phyloP scores from a whole-genome alignment of 1,140 invertebrate genomes.

The Brachionus rubens region DNA sequence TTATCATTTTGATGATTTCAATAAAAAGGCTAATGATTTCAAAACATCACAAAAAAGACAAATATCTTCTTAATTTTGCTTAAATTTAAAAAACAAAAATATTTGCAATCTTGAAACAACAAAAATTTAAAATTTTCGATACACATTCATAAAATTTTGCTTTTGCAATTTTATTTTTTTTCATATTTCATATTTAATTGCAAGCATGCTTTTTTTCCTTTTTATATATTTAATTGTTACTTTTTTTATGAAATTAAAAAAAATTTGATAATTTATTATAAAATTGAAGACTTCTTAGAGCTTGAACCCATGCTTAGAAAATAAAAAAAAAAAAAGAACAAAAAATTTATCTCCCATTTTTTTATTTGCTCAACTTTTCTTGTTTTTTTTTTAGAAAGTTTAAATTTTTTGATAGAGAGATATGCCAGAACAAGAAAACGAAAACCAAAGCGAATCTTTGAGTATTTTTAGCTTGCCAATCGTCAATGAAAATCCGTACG shows the following conservation, averaged over 20 bases:
- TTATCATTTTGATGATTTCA: too few species aligned
- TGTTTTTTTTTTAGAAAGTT: not conserved
- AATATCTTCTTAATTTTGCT: too few species aligned
- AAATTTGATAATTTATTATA: slow-evolving; percentile 21
- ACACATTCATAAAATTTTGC: too few species aligned
- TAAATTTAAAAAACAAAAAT: too few species aligned
- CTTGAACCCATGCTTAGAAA: not conserved
- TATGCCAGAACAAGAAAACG: slow-evolving; percentile 14
- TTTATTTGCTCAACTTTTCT: not conserved
- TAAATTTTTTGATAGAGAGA: too few species aligned
- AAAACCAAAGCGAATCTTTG: slow-evolving; percentile 2
- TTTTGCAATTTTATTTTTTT: too few species aligned
- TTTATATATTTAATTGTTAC: not conserved
- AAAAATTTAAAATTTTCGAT: too few species aligned
- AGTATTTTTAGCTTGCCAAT: slow-evolving; percentile 12
- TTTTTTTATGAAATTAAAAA: not conserved
- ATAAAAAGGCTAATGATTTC: too few species aligned
- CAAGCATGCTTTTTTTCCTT: not conserved
- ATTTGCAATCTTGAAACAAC: too few species aligned
- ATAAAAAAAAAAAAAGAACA: not conserved
- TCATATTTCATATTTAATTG: too few species aligned
- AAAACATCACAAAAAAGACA: too few species aligned
- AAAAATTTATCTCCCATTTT: not conserved
- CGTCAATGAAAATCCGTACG: slow-evolving; percentile 81
- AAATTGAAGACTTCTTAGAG: too few species aligned